Percentiles rank a stretch among this genome's conserved stretches.
Evolutionary conservation across 1,140 invertebrate genomes (phyloP).

Genomic region (Drosophila watanabei): DNA sequence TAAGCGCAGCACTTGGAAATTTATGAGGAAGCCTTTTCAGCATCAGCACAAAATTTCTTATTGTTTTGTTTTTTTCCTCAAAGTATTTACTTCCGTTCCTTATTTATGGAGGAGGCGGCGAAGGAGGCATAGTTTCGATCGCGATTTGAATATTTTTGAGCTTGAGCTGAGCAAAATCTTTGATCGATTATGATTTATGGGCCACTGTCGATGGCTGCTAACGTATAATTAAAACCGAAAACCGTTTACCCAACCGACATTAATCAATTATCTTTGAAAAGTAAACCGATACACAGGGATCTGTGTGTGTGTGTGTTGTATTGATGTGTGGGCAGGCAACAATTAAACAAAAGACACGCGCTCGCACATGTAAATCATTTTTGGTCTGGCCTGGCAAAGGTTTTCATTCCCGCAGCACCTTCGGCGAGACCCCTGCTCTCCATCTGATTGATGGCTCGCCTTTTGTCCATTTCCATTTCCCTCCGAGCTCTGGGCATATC

Average conservation of each 20-base stretch:
- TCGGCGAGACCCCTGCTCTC: conserved; percentile 3
- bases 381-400: conserved; percentile 52
- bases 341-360: conserved; percentile 84
- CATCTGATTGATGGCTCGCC: conserved; percentile 70
- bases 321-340: conserved; percentile 74
- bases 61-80: not conserved
- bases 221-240: conserved; percentile 79
- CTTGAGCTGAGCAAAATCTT: conserved; percentile 66
- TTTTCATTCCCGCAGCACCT: conserved; percentile 26
- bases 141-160: conserved; percentile 64
- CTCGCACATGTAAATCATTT: conserved; percentile 78
- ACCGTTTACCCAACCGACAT: conserved; percentile 61
- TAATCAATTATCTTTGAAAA: conserved; percentile 78
- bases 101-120: not conserved
- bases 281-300: conserved; percentile 54
- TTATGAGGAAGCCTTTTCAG: conserved; percentile 60
- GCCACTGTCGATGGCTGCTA: conserved; percentile 62
- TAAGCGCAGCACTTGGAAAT: conserved; percentile 34
- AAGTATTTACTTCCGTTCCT: conserved; percentile 76
- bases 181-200: conserved; percentile 84
- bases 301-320: conserved; percentile 39
- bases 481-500: conserved; percentile 9
- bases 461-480: conserved; percentile 43
- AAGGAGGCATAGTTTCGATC: conserved; percentile 51
- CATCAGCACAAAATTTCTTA: too few relatives aligned